A percentile compares a stretch with the other conserved stretches of the same genome.
phyloP scores from a whole-genome alignment of 2,797 vertebrate species.

The Anguilla anguilla region DNA sequence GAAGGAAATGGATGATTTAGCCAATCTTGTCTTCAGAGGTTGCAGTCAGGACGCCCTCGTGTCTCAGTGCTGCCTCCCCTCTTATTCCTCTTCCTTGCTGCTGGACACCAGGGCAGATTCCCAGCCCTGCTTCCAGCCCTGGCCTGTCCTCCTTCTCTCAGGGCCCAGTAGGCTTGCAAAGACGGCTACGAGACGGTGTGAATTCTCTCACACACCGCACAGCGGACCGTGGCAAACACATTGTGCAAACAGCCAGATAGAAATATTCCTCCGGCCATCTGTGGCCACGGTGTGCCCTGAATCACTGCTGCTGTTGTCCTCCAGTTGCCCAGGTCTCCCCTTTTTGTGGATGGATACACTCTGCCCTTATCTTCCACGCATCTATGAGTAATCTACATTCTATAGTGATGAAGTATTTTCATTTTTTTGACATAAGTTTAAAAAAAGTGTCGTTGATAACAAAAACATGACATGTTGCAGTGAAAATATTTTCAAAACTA shows the following conservation, averaged over 20 bases:
- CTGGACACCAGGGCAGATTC: not conserved
- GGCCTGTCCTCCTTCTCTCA: constrained; percentile 28
- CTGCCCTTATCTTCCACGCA: not conserved
- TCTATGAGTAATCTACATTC: not conserved
- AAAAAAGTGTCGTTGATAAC: too few species aligned
- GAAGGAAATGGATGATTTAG: not conserved
- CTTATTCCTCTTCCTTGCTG: constrained; percentile 12
- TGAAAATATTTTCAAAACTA: not conserved
- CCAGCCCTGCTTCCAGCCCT: not conserved
- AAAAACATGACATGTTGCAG: not conserved
- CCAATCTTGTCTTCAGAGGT: not conserved
- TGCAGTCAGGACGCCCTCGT: constrained; percentile 35
- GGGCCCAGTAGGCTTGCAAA: constrained; percentile 17
- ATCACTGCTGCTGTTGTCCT: constrained; percentile 15
- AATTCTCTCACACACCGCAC: constrained; percentile 59
- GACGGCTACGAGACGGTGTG: constrained; percentile 52
- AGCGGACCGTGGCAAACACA: constrained; percentile 67
- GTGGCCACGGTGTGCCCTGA: constrained; percentile 36
- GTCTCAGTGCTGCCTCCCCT: constrained; percentile 13
- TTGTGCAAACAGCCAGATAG: constrained; percentile 72
- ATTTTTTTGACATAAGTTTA: too few species aligned
- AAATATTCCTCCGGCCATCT: constrained; percentile 53
- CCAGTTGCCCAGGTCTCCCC: not conserved
- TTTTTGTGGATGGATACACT: not conserved
- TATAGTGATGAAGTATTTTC: too few species aligned